Evolutionary conservation across 2,113 vertebrate genomes (phyloP).

Genomic region (Butorides virescens): DNA sequence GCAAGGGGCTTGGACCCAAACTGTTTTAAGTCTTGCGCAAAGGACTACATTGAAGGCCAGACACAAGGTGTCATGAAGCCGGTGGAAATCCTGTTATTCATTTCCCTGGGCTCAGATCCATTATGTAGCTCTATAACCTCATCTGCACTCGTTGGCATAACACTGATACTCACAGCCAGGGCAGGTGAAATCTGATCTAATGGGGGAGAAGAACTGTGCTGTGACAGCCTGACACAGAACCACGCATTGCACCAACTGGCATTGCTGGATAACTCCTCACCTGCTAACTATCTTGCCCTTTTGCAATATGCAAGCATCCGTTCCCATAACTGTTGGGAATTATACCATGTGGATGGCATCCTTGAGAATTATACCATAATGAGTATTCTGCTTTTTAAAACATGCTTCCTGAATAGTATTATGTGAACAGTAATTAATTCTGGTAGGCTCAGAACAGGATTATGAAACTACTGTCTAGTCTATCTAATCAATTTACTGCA

Average conservation of each 20-base stretch:
- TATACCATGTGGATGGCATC: background rate
- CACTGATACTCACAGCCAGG: background rate
- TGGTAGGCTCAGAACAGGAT: constrained; percentile 40
- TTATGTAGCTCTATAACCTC: background rate
- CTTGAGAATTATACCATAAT: constrained; percentile 43
- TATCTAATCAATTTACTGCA: constrained; percentile 60
- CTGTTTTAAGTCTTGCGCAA: background rate
- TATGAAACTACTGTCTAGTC: constrained; percentile 48
- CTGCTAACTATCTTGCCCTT: background rate
- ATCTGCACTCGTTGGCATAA: background rate
- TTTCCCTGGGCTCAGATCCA: background rate
- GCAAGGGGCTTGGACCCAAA: background rate
- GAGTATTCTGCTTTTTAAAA: constrained; percentile 53
- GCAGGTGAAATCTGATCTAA: background rate
- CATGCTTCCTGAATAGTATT: constrained; percentile 45
- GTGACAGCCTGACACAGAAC: background rate
- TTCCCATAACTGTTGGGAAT: background rate
- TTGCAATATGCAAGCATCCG: background rate
- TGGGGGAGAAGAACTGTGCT: background rate
- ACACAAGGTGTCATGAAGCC: background rate
- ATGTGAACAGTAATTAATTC: constrained; percentile 60
- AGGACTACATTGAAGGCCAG: background rate
- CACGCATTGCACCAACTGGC: background rate
- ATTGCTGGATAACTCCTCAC: background rate
- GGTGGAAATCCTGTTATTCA: background rate